Evolutionary conservation across 2,797 vertebrate genomes (phyloP).

Genomic region (Chaunax sp.): DNA sequence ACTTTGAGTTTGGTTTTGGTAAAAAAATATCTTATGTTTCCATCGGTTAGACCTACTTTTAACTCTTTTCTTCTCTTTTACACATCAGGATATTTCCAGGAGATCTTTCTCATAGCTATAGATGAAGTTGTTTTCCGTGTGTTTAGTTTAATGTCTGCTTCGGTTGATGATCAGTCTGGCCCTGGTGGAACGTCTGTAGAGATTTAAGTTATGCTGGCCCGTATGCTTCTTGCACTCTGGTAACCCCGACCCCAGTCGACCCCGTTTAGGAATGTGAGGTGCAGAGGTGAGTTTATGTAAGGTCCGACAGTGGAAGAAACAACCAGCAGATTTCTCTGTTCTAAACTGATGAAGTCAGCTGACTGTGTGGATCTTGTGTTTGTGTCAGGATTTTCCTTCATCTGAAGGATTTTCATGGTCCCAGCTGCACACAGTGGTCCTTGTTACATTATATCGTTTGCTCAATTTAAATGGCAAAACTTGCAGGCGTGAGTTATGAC

Average conservation of each 20-base stretch:
- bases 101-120: not conserved
- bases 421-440: no score
- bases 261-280: constrained; percentile 46
- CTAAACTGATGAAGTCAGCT: constrained; percentile 3
- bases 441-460: not conserved
- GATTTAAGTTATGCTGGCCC: constrained; percentile 36
- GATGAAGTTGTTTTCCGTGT: not conserved
- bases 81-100: not conserved
- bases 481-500: no score
- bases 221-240: constrained; percentile 34
- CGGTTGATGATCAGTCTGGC: not conserved
- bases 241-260: constrained; percentile 34
- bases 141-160: not conserved
- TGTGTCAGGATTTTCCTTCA: not conserved
- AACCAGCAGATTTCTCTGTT: not conserved
- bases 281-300: constrained; percentile 44
- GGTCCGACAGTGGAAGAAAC: constrained; percentile 11
- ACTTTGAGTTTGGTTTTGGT: constrained; percentile 4
- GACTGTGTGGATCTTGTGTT: not conserved
- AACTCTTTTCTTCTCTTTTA: constrained; percentile 36
- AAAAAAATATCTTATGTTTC: not conserved
- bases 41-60: constrained; percentile 37
- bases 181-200: constrained; percentile 28
- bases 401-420: not conserved
- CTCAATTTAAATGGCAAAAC: not conserved